Conservation (phyloP, 2,113 vertebrate genomes). For the Psilopogon haemacephalus region DNA sequence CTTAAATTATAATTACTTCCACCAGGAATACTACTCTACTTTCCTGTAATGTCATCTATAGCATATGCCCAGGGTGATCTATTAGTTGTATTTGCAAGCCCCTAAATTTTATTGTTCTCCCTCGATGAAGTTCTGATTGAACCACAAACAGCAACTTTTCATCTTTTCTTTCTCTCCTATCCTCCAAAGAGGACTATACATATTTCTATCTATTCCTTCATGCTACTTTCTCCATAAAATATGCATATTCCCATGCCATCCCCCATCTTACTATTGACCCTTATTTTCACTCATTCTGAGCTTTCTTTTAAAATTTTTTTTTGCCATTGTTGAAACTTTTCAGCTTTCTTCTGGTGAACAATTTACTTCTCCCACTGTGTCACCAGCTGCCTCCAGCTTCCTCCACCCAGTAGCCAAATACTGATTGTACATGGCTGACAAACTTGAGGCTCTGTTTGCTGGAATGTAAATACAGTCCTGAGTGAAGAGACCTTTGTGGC, state of each 20-base stretch:
- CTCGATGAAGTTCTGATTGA: not conserved
- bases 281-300: not conserved
- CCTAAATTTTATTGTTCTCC: not conserved
- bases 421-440: not conserved
- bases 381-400: not conserved
- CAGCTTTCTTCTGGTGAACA: not conserved
- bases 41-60: not conserved
- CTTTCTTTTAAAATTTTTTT: not conserved
- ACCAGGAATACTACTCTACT: constrained; percentile 7
- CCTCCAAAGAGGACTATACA: not conserved
- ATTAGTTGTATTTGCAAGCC: not conserved
- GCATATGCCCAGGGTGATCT: constrained; percentile 6
- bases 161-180: not conserved
- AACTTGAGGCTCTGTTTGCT: not conserved
- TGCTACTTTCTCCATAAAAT: not conserved
- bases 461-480: not conserved
- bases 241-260: not conserved
- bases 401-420: constrained; percentile 39
- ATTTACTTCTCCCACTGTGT: not conserved
- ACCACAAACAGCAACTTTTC: not conserved
- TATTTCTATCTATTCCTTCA: not conserved
- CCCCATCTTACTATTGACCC: not conserved
- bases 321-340: not conserved
- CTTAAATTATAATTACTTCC: constrained; percentile 44
- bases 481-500: not conserved